phyloP scores from a whole-genome alignment of 2,797 vertebrate species.

The Peromyscus attwateri region DNA sequence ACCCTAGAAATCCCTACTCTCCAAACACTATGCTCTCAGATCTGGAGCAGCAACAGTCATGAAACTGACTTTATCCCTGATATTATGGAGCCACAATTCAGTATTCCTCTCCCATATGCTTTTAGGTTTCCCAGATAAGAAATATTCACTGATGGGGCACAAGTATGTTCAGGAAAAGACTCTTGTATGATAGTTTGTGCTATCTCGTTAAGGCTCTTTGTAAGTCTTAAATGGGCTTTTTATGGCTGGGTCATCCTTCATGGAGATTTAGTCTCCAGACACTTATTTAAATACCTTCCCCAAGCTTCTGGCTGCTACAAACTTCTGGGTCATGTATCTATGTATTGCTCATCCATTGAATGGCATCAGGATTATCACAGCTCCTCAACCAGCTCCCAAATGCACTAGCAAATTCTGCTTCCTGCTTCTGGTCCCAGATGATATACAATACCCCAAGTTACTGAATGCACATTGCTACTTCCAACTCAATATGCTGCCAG shows the following conservation, averaged over 20 bases:
- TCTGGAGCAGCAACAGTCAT: not conserved
- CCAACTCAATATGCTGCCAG: not conserved
- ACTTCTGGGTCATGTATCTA: not conserved
- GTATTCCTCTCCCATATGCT: not conserved
- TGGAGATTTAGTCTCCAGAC: not conserved
- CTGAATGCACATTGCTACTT: accelerated
- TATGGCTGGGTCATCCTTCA: not conserved
- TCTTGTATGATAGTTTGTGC: not conserved
- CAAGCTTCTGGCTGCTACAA: accelerated
- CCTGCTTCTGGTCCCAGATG: no score
- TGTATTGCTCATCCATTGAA: not conserved
- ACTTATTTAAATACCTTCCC: not conserved
- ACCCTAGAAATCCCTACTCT: no score
- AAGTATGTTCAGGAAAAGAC: not conserved
- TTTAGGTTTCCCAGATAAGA: not conserved
- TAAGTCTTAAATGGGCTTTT: not conserved
- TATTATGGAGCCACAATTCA: not conserved
- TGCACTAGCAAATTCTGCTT: accelerated
- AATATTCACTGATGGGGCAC: not conserved
- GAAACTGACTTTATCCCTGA: not conserved
- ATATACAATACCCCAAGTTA: accelerated
- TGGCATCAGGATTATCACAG: not conserved
- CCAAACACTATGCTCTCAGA: accelerated
- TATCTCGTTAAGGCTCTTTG: not conserved
- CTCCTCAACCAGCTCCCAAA: not conserved